phyloP scores from a whole-genome alignment of 2,113 vertebrate genomes.

The Noctilio leporinus region DNA sequence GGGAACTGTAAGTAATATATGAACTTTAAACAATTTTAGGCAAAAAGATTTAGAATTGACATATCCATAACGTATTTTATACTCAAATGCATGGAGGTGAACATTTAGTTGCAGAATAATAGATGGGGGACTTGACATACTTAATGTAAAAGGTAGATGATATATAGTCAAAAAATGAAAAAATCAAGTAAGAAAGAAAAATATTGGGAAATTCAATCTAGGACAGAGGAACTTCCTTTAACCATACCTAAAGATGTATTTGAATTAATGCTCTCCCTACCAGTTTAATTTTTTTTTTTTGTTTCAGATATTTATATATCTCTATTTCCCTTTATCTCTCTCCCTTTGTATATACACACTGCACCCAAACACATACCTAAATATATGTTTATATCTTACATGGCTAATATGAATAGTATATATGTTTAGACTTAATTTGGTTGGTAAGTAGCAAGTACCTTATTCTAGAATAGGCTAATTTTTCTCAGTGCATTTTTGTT shows the following conservation, averaged over 20 bases:
- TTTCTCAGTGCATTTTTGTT: not conserved
- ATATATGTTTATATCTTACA: not conserved
- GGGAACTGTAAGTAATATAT: not conserved
- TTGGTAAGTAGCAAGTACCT: not conserved
- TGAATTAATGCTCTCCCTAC: not conserved
- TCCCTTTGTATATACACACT: rapidly evolving
- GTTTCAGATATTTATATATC: not conserved
- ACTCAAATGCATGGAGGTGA: not conserved
- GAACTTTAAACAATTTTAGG: not conserved
- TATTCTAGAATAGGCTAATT: not conserved
- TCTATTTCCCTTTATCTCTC: not conserved
- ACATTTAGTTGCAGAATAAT: not conserved
- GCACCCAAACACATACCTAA: not conserved
- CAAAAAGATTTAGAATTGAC: not conserved
- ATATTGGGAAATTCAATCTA: not conserved
- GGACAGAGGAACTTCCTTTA: not conserved
- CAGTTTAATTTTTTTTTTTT: not conserved
- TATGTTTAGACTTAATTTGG: not conserved
- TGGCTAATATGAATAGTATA: no score
- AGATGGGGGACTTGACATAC: not conserved
- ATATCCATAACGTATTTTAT: not conserved
- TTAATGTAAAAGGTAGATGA: not conserved
- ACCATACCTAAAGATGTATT: not conserved
- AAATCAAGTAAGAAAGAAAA: not conserved
- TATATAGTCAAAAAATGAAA: not conserved